phyloP scores from a whole-genome alignment of 2,113 vertebrate species.

The Hylia prasina region DNA sequence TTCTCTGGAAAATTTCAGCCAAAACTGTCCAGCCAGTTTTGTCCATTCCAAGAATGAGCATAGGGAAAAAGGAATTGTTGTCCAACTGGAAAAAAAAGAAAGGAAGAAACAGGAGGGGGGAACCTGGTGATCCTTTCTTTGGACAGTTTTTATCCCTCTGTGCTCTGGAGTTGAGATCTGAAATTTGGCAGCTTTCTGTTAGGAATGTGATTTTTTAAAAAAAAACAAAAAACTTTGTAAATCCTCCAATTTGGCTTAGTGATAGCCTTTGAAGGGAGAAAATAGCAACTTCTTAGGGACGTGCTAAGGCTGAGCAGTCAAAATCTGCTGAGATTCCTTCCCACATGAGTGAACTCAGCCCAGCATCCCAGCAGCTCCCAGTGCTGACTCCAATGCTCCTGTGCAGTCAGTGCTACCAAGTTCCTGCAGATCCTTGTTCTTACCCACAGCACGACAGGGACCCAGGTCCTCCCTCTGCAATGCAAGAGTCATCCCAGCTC shows the following conservation, averaged over 20 bases:
- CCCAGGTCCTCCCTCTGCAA: fast-evolving
- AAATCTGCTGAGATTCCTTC: not conserved
- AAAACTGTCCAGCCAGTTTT: conserved; percentile 1
- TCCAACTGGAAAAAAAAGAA: conserved; percentile 29
- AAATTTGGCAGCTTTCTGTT: conserved; percentile 40
- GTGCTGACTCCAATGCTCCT: not conserved
- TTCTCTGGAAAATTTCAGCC: conserved; percentile 38
- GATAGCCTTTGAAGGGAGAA: conserved; percentile 34
- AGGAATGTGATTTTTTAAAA: not conserved
- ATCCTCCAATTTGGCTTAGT: conserved; percentile 34
- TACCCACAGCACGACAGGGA: not conserved
- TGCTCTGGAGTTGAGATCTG: conserved; percentile 20
- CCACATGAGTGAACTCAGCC: not conserved
- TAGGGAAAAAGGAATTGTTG: conserved; percentile 24
- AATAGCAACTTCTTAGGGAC: conserved; percentile 15
- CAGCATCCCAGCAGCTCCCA: not conserved
- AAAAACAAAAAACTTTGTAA: not conserved
- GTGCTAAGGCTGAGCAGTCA: not conserved
- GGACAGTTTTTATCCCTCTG: not conserved
- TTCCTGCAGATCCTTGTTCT: not conserved
- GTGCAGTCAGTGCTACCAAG: not conserved
- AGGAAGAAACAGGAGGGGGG: not conserved
- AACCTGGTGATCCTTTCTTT: conserved; percentile 13
- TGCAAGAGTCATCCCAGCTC: not conserved
- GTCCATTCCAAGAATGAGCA: conserved; percentile 42